Evolutionary conservation across 2,797 vertebrate species (phyloP), one percentile per base, ranked within the genome.

Genomic region (Neosalanx taihuensis): DNA sequence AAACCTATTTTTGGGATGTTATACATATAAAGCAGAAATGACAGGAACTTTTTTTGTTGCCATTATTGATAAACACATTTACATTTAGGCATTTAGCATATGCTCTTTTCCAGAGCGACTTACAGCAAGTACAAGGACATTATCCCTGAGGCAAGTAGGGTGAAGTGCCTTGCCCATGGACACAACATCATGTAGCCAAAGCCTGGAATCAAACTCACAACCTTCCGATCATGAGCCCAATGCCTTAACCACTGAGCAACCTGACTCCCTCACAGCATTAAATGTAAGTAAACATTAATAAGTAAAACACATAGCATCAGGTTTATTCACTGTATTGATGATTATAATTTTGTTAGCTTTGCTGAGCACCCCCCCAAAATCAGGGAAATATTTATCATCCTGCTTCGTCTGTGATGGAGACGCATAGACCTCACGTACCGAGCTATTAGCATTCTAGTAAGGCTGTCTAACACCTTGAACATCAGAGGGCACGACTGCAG

Each of bases 371-470:
- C 53, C 18, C 53, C 20, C 15, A n/a, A 58, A 23, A 58, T 10
- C 41, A 46, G 41, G 7, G n/a, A 58, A n/a, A 58, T 58, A 58
- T 20, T 58, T 46, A 13, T 46, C 3, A 46, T 46, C 41, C 41
- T 46, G 12, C 10, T 12, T 46, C 41, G 3, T 46, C 41, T 46
- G 10, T 46, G 41, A 46, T 46, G 41, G 41, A 46, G 10, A 12
- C 37, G 41, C 41, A 46, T 2, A 46, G 10, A 66, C 41, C 41
- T 46, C 69, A 63, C 57, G 33, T 46, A 35, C 65, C 63, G 59
- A 20, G 63, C 57, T 66, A 64, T 79, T 64, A 75, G 70, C 67
- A 77, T 73, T 71, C 68, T 57, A 72, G 57, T 58, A 58, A 72
- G 59, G 53, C 64, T 64, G 51, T 46, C 15, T 23, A 61, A 57